phyloP scores from a whole-genome alignment of 2,797 vertebrate genomes.

The Adrianichthys oophorus region DNA sequence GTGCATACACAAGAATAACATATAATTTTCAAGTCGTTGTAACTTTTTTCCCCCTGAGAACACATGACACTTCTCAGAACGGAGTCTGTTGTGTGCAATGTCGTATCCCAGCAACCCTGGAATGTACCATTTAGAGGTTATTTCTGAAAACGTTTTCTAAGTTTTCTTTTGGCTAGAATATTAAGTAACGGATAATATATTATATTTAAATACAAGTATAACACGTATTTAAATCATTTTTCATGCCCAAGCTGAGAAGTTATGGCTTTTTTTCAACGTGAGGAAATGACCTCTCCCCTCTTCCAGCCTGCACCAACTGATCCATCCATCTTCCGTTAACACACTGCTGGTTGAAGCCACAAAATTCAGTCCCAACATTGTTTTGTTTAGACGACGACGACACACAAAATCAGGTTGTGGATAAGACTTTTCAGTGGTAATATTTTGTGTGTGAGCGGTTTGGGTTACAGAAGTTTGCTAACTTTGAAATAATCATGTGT shows the following conservation, averaged over 20 bases:
- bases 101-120: conserved; percentile 71
- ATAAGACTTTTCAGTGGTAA: background rate
- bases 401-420: background rate
- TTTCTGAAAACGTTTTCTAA: background rate
- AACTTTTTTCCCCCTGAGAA: background rate
- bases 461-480: no score
- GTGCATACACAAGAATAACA: no score
- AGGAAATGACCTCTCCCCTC: conserved; percentile 7
- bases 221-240: rapidly evolving
- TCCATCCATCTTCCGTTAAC: conserved; percentile 46
- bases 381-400: background rate
- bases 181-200: no score
- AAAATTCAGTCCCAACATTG: conserved; percentile 3
- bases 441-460: no score
- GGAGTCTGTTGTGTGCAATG: conserved; percentile 30
- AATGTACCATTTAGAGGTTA: conserved; percentile 36
- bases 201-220: rapidly evolving
- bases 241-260: rapidly evolving
- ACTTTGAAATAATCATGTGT: no score
- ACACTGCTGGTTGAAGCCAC: conserved; percentile 40
- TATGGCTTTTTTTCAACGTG: background rate
- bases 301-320: background rate
- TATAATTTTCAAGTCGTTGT: no score
- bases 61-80: background rate
- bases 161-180: no score